A percentile compares a stretch with the other conserved stretches of the same genome.
phyloP scores from a whole-genome alignment of 2,113 vertebrate genomes.

The Lagopus leucura region DNA sequence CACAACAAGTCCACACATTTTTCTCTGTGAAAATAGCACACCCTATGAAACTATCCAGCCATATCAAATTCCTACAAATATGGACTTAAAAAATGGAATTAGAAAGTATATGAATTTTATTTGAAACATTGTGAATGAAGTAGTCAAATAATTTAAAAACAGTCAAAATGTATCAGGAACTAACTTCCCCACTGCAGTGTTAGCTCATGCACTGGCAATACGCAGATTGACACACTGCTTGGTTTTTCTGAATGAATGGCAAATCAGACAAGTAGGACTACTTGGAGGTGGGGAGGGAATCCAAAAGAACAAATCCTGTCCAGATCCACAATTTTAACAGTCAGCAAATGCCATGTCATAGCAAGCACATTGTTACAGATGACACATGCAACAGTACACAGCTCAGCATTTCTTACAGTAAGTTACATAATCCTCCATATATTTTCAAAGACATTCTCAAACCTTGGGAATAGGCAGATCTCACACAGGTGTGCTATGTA shows the following conservation, averaged over 20 bases:
- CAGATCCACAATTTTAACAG: neutral
- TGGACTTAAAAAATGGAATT: neutral
- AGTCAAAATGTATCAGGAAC: neutral
- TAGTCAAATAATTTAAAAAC: neutral
- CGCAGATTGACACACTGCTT: neutral
- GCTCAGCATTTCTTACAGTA: neutral
- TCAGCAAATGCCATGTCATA: neutral
- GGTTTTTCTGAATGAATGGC: neutral
- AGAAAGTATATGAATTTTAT: neutral
- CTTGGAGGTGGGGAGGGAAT: too few species aligned
- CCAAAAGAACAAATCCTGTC: conserved; percentile 4
- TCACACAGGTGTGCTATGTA: neutral
- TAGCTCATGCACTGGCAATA: neutral
- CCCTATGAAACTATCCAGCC: neutral
- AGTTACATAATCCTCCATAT: neutral
- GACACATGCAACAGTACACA: neutral
- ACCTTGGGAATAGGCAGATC: neutral
- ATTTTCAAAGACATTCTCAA: neutral
- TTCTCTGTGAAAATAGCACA: neutral
- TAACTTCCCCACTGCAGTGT: neutral
- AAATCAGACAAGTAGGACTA: conserved; percentile 33
- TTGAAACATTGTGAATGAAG: neutral
- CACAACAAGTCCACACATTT: neutral
- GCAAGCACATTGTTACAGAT: neutral
- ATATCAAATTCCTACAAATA: neutral